These are phyloP conservation scores for Pterocles orientalis DNA, from an alignment of 2,113 vertebrate genomes.

Conservation along the genomic window DNA sequence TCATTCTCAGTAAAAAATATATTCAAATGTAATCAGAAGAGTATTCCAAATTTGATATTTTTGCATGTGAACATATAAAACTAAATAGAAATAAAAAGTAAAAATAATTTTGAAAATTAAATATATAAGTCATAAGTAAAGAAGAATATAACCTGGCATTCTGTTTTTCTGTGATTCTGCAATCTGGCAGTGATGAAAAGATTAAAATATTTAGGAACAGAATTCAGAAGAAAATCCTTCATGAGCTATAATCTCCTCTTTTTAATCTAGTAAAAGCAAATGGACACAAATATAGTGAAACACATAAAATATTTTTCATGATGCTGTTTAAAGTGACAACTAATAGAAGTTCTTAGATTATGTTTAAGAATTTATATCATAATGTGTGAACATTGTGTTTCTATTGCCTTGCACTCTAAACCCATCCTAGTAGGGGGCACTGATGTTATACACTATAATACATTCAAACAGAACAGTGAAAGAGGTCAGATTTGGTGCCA, in stretches of 20 bases:
- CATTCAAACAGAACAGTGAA: neutral
- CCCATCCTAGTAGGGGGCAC: slow-evolving; percentile 3
- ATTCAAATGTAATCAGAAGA: neutral
- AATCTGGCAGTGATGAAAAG: slow-evolving; percentile 28
- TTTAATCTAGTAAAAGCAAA: slow-evolving; percentile 53
- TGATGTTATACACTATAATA: neutral
- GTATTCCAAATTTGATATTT: neutral
- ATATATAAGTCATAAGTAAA: neutral
- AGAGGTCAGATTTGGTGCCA: slow-evolving; percentile 11
- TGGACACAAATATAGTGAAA: slow-evolving; percentile 6
- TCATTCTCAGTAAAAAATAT: neutral
- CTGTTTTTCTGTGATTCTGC: neutral
- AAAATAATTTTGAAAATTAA: neutral
- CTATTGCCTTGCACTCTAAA: neutral
- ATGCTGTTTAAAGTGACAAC: neutral
- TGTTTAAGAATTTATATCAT: neutral
- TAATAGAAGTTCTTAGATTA: neutral
- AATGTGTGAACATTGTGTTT: neutral
- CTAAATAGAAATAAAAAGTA: neutral
- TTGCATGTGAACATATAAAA: neutral
- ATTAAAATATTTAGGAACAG: slow-evolving; percentile 35
- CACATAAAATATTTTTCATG: neutral
- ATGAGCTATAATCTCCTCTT: slow-evolving; percentile 1
- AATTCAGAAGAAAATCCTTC: slow-evolving; percentile 30
- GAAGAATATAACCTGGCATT: neutral